These are phyloP conservation scores for Hippocampus abdominalis DNA, from an alignment of 2,113 vertebrate genomes.

Conservation along the genomic window DNA sequence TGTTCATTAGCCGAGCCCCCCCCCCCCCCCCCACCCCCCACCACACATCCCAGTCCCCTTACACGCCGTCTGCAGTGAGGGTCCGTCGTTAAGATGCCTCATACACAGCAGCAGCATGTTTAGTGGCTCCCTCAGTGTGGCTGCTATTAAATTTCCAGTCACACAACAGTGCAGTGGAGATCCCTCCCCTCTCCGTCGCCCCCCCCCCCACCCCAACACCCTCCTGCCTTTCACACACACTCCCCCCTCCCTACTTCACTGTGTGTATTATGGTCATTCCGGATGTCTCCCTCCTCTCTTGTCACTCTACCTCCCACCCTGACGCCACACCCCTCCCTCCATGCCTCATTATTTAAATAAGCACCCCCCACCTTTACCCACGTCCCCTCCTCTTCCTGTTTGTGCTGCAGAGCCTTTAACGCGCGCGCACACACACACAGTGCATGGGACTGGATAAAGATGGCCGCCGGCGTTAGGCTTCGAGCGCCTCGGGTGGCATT, in stretches of 20 bases:
- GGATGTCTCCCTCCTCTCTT: conserved; percentile 32
- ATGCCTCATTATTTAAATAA: conserved; percentile 10
- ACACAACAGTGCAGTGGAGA: conserved; percentile 85
- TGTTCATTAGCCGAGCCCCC: conserved; percentile 32
- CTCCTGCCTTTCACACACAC: conserved; percentile 10
- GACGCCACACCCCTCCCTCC: neutral
- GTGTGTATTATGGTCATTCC: conserved; percentile 17
- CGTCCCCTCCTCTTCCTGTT: neutral
- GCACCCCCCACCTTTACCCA: too few relatives aligned
- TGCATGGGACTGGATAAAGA: conserved; percentile 1
- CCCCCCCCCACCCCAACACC: conserved; percentile 13
- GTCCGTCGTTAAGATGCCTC: conserved; percentile 7
- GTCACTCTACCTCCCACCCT: conserved; percentile 47
- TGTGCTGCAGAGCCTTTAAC: conserved; percentile 41
- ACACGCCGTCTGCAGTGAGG: conserved; percentile 40
- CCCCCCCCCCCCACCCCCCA: neutral
- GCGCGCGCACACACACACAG: neutral
- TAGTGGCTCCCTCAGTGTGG: conserved; percentile 9
- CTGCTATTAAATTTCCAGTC: conserved; percentile 81
- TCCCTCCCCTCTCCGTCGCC: conserved; percentile 64
- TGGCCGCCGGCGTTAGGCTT: neutral
- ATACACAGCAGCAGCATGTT: conserved; percentile 6
- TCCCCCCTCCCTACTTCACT: conserved; percentile 16
- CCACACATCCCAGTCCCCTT: neutral
- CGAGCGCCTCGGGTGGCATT: neutral